phyloP scores from a whole-genome alignment of 2,888 invertebrate species.

The Bembecia ichneumoniformis region DNA sequence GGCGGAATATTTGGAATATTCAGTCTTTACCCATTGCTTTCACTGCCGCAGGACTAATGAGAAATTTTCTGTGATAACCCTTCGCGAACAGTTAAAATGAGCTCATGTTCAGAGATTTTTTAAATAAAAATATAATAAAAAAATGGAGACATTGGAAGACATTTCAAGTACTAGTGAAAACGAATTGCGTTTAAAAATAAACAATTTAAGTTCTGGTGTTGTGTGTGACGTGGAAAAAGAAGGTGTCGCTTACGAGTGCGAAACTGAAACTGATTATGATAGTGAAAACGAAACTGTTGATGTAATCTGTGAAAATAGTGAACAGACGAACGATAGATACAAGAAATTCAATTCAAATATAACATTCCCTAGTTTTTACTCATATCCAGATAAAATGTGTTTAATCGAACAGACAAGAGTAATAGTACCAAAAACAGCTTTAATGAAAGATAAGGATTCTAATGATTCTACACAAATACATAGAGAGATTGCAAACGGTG shows the following conservation, averaged over 20 bases:
- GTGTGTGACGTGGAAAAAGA: conserved; percentile 23
- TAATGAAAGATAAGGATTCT: conserved; percentile 25
- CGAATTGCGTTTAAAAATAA: conserved; percentile 22
- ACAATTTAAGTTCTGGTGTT: conserved; percentile 17
- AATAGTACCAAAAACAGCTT: conserved; percentile 26
- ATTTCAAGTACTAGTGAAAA: conserved; percentile 65
- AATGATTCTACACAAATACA: conserved; percentile 26
- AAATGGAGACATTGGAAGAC: conserved; percentile 46
- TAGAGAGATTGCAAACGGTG: conserved; percentile 23
- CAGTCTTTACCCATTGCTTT: conserved; percentile 22
- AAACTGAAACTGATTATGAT: conserved; percentile 48
- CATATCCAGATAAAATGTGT: conserved; percentile 29
- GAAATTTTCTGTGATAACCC: too few relatives aligned
- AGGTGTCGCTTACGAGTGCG: conserved; percentile 31
- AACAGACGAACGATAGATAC: conserved; percentile 21
- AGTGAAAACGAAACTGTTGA: conserved; percentile 67
- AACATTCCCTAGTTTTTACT: conserved; percentile 21
- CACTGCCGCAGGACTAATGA: conserved; percentile 7
- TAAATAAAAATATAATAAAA: conserved; percentile 2
- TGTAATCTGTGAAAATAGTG: conserved; percentile 61
- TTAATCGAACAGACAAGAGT: conserved; percentile 35
- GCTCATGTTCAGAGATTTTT: too few relatives aligned
- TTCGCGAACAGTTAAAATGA: too few relatives aligned
- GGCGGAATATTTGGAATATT: conserved; percentile 23
- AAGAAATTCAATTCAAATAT: conserved; percentile 22